A percentile compares a stretch with the other conserved stretches of the same genome.
These are phyloP conservation scores for Biston betularia DNA, from an alignment of 2,888 invertebrate genomes.

Conservation along the genomic window DNA sequence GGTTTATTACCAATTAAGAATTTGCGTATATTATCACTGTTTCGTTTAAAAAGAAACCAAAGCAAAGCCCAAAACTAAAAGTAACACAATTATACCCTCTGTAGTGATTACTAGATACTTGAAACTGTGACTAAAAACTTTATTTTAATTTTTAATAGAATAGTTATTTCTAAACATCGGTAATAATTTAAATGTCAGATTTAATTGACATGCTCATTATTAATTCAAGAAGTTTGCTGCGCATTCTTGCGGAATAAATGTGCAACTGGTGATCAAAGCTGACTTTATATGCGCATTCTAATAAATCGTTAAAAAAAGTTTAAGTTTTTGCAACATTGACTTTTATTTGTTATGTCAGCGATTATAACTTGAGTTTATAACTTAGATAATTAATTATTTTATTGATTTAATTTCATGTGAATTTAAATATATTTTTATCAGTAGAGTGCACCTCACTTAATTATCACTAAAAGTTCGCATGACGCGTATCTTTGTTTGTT, in stretches of 20 bases:
- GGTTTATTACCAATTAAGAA: too few relatives aligned
- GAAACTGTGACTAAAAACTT: not conserved
- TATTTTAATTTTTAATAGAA: constrained; percentile 1
- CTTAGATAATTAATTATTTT: too few relatives aligned
- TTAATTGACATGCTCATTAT: constrained; percentile 37
- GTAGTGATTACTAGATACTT: too few relatives aligned
- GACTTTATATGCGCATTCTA: constrained; percentile 35
- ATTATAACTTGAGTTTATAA: not conserved
- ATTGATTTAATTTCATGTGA: too few relatives aligned
- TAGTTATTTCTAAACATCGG: constrained; percentile 16
- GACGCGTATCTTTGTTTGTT: too few relatives aligned
- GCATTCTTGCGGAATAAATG: constrained; percentile 26
- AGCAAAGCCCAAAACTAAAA: too few relatives aligned
- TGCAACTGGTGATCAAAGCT: constrained; percentile 18
- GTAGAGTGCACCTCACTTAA: too few relatives aligned
- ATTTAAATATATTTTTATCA: too few relatives aligned
- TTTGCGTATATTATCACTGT: too few relatives aligned
- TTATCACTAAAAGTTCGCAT: too few relatives aligned
- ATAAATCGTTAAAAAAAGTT: constrained; percentile 18
- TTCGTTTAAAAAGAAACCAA: too few relatives aligned
- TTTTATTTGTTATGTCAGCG: constrained; percentile 35
- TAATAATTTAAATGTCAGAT: constrained; percentile 35
- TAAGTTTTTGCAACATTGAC: constrained; percentile 9
- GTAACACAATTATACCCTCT: too few relatives aligned
- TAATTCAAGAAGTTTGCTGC: constrained; percentile 23